A percentile compares a stretch with the other conserved stretches of the same genome.
phyloP scores from a whole-genome alignment of 2,797 vertebrate species.

The Cirrhinus mrigala region DNA sequence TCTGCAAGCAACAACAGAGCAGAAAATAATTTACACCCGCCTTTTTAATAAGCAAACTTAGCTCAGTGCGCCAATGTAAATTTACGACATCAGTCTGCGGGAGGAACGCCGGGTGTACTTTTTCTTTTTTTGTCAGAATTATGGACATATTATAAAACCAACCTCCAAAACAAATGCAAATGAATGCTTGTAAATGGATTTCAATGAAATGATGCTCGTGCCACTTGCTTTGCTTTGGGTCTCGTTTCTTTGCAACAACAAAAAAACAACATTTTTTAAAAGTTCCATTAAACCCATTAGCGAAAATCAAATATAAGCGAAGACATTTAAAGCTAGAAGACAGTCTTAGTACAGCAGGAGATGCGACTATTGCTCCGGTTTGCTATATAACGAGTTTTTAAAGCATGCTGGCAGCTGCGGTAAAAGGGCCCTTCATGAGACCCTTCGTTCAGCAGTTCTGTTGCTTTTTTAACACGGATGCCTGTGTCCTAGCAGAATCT shows the following conservation, averaged over 20 bases:
- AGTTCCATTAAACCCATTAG: slow-evolving; percentile 29
- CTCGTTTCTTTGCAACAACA: neutral
- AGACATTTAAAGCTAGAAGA: slow-evolving; percentile 24
- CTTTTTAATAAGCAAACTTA: slow-evolving; percentile 62
- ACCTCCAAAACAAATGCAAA: slow-evolving; percentile 50
- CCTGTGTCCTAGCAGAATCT: slow-evolving; percentile 53
- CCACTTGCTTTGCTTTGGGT: neutral
- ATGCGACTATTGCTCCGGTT: slow-evolving; percentile 32
- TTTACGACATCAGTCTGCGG: slow-evolving; percentile 52
- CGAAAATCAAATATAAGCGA: slow-evolving; percentile 30
- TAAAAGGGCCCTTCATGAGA: slow-evolving; percentile 51
- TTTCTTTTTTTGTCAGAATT: slow-evolving; percentile 47
- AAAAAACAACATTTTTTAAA: neutral
- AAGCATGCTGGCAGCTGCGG: slow-evolving; percentile 49
- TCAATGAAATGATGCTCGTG: slow-evolving; percentile 4
- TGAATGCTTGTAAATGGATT: slow-evolving; percentile 47
- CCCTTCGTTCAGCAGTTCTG: slow-evolving; percentile 41
- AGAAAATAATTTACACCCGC: slow-evolving; percentile 55
- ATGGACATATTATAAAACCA: slow-evolving; percentile 45
- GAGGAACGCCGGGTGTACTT: slow-evolving; percentile 10
- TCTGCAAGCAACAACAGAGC: slow-evolving; percentile 57
- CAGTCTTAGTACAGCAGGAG: slow-evolving; percentile 1
- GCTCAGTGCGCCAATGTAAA: slow-evolving; percentile 55
- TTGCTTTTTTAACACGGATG: slow-evolving; percentile 39
- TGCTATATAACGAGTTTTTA: slow-evolving; percentile 55